A percentile compares a stretch with the other conserved stretches of the same genome.
Evolutionary conservation across 53 echinoderm and acorn worm genomes (phyloP).

Genomic region (Apostichopus leukothele): DNA sequence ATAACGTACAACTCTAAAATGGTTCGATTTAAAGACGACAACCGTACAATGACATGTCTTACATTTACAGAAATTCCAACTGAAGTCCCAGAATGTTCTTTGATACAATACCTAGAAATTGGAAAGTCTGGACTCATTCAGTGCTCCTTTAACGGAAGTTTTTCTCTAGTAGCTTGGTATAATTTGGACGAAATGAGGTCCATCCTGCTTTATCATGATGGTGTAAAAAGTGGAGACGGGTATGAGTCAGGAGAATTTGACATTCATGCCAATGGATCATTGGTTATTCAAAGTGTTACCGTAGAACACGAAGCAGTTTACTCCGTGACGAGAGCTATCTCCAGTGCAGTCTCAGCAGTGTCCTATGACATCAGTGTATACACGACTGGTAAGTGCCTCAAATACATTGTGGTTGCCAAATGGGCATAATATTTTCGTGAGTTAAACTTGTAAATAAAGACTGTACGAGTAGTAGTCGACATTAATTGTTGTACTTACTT

Average conservation of each 20-base stretch:
- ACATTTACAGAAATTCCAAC: neutral
- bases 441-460: too few species aligned
- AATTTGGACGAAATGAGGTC: neutral
- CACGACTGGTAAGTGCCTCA: neutral
- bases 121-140: neutral
- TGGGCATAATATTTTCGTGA: too few species aligned
- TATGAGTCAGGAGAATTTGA: neutral
- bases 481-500: neutral
- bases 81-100: neutral
- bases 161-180: neutral
- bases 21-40: too few species aligned
- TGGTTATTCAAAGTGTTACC: neutral
- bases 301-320: neutral
- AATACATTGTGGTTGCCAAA: neutral
- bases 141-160: neutral
- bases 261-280: conserved; percentile 1
- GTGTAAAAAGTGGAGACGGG: neutral
- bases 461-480: too few species aligned
- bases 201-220: neutral
- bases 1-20: too few species aligned
- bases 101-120: neutral
- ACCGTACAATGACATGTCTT: neutral
- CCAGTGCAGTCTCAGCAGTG: neutral
- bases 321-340: too few species aligned
- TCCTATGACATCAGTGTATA: neutral